phyloP scores from a whole-genome alignment of 2,113 vertebrate genomes.

The Sprattus sprattus region DNA sequence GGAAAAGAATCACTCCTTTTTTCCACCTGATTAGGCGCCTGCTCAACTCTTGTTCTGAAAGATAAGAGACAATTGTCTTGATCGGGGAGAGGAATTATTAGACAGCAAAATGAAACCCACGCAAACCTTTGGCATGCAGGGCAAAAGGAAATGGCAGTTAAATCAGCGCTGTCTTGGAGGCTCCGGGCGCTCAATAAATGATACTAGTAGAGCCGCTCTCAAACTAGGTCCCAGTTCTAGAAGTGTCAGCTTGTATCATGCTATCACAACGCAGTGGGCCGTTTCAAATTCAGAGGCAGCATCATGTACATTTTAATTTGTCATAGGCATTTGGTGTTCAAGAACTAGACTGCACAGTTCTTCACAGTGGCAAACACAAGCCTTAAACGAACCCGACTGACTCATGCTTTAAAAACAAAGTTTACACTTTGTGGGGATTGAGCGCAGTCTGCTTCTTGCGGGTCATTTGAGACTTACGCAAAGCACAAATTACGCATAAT shows the following conservation, averaged over 20 bases:
- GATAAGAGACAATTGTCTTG: neutral
- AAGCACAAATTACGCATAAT: neutral
- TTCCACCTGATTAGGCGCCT: constrained; percentile 30
- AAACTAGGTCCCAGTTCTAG: constrained; percentile 42
- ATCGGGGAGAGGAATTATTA: constrained; percentile 24
- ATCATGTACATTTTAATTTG: constrained; percentile 6
- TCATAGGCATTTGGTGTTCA: neutral
- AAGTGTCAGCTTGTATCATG: constrained; percentile 41
- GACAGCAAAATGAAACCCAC: constrained; percentile 10
- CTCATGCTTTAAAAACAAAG: neutral
- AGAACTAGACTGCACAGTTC: neutral
- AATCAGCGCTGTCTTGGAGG: constrained; percentile 5
- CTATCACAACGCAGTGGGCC: constrained; percentile 16
- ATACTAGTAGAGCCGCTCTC: constrained; percentile 38
- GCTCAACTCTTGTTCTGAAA: constrained; percentile 2
- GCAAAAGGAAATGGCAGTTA: constrained; percentile 30
- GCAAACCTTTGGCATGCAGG: neutral
- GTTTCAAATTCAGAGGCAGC: neutral
- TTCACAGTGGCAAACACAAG: neutral
- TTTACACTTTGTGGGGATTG: neutral
- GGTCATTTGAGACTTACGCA: neutral
- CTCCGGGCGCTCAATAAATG: constrained; percentile 52
- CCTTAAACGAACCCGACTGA: neutral
- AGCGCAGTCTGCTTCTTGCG: neutral
- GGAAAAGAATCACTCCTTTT: constrained; percentile 8